These are phyloP conservation scores for Propithecus deckenii DNA, from an alignment of 2,797 vertebrate species.

Conservation along the genomic window DNA sequence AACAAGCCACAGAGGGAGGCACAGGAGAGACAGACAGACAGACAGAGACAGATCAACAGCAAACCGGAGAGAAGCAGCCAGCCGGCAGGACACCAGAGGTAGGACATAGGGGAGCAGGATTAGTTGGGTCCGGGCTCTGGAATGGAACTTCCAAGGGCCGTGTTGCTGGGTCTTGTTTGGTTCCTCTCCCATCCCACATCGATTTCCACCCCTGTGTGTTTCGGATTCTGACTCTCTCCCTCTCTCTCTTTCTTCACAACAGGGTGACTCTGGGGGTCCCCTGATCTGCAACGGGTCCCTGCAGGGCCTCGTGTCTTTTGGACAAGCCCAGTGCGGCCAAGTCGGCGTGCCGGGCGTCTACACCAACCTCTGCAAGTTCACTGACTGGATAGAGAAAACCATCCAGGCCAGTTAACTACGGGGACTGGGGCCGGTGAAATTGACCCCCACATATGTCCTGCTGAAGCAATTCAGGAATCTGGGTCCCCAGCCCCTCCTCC, in stretches of 20 bases:
- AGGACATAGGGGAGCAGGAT: neutral
- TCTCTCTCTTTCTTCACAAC: neutral
- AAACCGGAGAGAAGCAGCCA: neutral
- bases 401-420: conserved; percentile 54
- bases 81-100: neutral
- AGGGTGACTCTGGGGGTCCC: conserved; percentile 91
- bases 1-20: neutral
- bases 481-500: neutral
- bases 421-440: neutral
- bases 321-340: conserved; percentile 65
- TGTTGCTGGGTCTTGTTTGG: neutral
- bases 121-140: neutral
- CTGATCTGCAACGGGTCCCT: conserved; percentile 86
- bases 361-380: conserved; percentile 77
- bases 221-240: neutral
- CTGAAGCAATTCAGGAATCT: neutral
- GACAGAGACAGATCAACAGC: neutral
- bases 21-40: too few species aligned
- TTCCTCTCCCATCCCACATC: neutral
- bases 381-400: conserved; percentile 73
- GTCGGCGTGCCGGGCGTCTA: conserved; percentile 66
- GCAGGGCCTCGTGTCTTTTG: conserved; percentile 84
- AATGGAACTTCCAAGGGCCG: too few species aligned
- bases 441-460: neutral
- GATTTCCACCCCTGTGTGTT: neutral